A percentile compares a stretch with the other conserved stretches of the same genome.
These are phyloP conservation scores for Anastrepha ludens DNA, from an alignment of 1,140 invertebrate species.

Conservation along the genomic window DNA sequence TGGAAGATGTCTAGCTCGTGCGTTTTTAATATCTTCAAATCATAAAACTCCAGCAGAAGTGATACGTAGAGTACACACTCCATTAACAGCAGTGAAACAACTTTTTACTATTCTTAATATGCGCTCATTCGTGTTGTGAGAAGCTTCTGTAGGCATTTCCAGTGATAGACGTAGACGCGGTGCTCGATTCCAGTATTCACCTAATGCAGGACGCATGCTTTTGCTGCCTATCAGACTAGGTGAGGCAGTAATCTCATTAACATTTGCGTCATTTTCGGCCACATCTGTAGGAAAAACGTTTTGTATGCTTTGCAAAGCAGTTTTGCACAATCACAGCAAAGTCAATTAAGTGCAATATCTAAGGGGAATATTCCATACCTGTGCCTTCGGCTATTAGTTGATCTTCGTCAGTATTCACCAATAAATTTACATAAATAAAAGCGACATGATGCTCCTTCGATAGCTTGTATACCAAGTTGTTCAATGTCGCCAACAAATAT, in stretches of 20 bases:
- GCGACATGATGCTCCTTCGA: constrained; percentile 58
- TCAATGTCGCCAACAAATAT: constrained; percentile 58
- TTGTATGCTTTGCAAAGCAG: background rate
- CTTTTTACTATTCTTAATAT: constrained; percentile 62
- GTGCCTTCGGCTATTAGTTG: constrained; percentile 10
- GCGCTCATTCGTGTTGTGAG: constrained; percentile 58
- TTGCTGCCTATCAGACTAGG: background rate
- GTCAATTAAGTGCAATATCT: no score
- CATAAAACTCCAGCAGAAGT: constrained; percentile 62
- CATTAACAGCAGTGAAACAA: constrained; percentile 58
- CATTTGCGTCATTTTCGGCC: background rate
- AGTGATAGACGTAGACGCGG: constrained; percentile 52
- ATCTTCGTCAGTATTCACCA: constrained; percentile 54
- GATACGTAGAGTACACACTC: constrained; percentile 61
- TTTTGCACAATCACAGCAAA: background rate
- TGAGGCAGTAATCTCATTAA: background rate
- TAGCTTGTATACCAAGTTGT: constrained; percentile 60
- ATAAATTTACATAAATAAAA: constrained; percentile 62
- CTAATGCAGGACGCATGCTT: constrained; percentile 52
- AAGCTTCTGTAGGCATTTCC: constrained; percentile 31
- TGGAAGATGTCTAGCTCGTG: no score
- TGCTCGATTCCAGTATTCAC: constrained; percentile 54
- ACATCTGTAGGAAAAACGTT: background rate
- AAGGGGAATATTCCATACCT: background rate
- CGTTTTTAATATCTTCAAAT: constrained; percentile 33